These are phyloP conservation scores for Bombus affinis DNA, from an alignment of 1,140 invertebrate species.

Conservation along the genomic window DNA sequence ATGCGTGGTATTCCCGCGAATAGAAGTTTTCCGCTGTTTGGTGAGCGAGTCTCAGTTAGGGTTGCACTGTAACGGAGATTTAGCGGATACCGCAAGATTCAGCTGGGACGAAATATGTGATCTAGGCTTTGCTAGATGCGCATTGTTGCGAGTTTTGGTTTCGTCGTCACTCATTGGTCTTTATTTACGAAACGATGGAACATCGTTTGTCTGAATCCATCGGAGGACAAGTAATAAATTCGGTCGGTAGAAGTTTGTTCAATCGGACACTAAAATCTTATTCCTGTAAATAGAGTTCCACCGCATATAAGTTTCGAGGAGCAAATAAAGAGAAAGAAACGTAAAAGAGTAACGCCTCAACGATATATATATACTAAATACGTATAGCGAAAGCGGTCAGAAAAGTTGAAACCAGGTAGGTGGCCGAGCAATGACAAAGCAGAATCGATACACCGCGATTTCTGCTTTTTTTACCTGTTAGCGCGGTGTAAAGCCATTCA, in stretches of 20 bases:
- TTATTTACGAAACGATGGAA: background rate
- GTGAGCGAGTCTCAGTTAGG: background rate
- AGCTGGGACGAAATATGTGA: background rate
- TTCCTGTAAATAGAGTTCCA: no score
- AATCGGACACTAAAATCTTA: no score
- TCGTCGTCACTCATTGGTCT: background rate
- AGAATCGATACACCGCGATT: background rate
- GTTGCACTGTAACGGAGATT: background rate
- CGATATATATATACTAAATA: background rate
- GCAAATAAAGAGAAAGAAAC: background rate
- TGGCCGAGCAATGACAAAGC: slow-evolving; percentile 12
- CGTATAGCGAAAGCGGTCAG: background rate
- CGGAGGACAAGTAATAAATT: no score
- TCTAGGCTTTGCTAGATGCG: background rate
- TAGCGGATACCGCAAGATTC: background rate
- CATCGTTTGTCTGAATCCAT: background rate
- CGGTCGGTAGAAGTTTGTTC: no score
- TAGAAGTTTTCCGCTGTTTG: background rate
- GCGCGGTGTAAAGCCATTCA: background rate
- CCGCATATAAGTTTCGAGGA: background rate
- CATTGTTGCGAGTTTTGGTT: background rate
- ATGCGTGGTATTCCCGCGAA: no score
- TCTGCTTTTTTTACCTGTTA: slow-evolving; percentile 15
- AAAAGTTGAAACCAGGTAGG: slow-evolving; percentile 13
- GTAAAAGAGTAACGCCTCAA: background rate